These are phyloP conservation scores for Erynnis tages DNA, from an alignment of 2,888 invertebrate species.

Conservation along the genomic window DNA sequence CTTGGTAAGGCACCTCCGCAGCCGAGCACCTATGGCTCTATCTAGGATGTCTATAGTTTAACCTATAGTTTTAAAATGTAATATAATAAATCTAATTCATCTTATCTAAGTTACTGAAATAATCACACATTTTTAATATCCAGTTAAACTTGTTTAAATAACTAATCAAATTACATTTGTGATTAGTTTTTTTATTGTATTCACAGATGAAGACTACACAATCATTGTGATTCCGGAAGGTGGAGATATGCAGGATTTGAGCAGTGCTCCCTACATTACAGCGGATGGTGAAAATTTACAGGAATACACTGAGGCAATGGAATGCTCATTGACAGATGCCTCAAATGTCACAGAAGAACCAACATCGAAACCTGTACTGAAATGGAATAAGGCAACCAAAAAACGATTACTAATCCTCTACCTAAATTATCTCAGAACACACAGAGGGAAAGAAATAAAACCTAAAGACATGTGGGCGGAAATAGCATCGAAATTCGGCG, in stretches of 20 bases:
- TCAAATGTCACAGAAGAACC: constrained; percentile 2
- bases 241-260: constrained; percentile 48
- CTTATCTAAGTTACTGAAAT: no score
- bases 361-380: constrained; percentile 29
- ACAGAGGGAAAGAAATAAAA: constrained; percentile 52
- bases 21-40: no score
- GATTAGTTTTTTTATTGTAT: constrained; percentile 1
- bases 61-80: no score
- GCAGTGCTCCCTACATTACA: constrained; percentile 46
- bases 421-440: constrained; percentile 55
- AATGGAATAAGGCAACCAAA: constrained; percentile 61
- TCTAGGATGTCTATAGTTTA: no score
- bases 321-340: not conserved
- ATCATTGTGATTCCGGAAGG: constrained; percentile 72
- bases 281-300: constrained; percentile 21
- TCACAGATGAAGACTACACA: constrained; percentile 68
- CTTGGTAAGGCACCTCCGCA: no score
- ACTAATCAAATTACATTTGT: no score
- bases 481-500: constrained; percentile 50
- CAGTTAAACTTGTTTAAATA: no score
- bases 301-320: constrained; percentile 26
- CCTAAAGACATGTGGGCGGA: constrained; percentile 61
- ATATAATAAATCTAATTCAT: no score
- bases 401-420: constrained; percentile 55
- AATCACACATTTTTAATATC: no score